Evolutionary conservation across 2,888 invertebrate species (phyloP).

Genomic region (Synanthedon myopaeformis): DNA sequence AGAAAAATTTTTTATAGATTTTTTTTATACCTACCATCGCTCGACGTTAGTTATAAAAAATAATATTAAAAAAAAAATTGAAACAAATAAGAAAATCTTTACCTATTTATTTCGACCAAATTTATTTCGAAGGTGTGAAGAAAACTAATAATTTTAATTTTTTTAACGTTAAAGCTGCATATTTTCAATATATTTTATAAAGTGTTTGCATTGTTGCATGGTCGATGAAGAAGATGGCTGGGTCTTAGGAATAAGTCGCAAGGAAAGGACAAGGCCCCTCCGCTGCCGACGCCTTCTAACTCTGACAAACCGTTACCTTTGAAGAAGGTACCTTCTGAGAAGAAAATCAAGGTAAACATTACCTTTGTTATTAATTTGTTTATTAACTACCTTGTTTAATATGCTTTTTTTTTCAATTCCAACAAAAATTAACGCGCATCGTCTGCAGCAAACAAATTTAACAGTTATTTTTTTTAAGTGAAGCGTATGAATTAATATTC

Average conservation of each 20-base stretch:
- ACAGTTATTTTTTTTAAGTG: no score
- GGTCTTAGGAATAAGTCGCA: constrained; percentile 88
- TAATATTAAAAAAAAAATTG: no score
- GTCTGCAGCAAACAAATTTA: no score
- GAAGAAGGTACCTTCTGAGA: constrained; percentile 86
- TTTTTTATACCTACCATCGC: no score
- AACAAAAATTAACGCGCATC: no score
- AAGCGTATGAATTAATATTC: no score
- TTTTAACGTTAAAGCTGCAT: neutral
- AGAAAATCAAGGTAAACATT: constrained; percentile 80
- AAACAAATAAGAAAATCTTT: no score
- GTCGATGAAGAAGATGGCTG: constrained; percentile 88
- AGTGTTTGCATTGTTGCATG: neutral
- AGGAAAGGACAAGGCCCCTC: constrained; percentile 82
- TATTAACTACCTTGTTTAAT: neutral
- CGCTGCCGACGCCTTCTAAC: constrained; percentile 57
- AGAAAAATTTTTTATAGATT: no score
- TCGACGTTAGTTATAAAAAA: no score
- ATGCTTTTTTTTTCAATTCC: neutral
- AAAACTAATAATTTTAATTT: no score
- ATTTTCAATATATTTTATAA: constrained; percentile 8
- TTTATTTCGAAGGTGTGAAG: no score
- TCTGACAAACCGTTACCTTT: constrained; percentile 70
- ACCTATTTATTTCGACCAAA: no score
- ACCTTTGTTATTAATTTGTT: neutral